Evolutionary conservation across 1,140 invertebrate genomes (phyloP).

Genomic region (Drosophila pandora): DNA sequence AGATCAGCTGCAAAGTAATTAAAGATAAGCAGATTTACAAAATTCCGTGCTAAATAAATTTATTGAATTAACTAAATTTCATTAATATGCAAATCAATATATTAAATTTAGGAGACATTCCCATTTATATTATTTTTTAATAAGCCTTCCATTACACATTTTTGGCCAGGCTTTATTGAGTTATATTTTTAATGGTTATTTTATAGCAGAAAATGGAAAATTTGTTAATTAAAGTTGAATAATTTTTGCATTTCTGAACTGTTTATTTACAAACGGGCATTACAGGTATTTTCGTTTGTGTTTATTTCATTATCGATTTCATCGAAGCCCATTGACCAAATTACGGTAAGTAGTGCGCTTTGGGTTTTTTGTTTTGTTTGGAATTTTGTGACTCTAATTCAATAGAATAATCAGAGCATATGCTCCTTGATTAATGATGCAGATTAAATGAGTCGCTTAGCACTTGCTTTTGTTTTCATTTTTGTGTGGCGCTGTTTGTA

Average conservation of each 20-base stretch:
- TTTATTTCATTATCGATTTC: conserved; percentile 56
- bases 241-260: conserved; percentile 35
- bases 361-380: conserved; percentile 8
- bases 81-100: too few relatives aligned
- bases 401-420: conserved; percentile 58
- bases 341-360: conserved; percentile 21
- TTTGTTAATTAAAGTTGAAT: conserved; percentile 54
- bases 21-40: too few relatives aligned
- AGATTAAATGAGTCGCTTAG: conserved; percentile 61
- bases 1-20: too few relatives aligned
- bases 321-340: conserved; percentile 43
- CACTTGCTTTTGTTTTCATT: conserved; percentile 32
- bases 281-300: conserved; percentile 53
- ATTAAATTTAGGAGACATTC: background rate
- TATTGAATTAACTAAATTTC: too few relatives aligned
- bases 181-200: conserved; percentile 56
- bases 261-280: conserved; percentile 42
- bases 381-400: conserved; percentile 54
- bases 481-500: conserved; percentile 18
- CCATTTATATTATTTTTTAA: background rate
- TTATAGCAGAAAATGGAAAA: conserved; percentile 39
- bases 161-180: conserved; percentile 9
- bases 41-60: too few relatives aligned
- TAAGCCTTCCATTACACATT: background rate
- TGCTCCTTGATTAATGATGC: conserved; percentile 70